Base-by-base conservation (phyloP, 2,888 invertebrate species). In the Teleogryllus oceanicus region DNA sequence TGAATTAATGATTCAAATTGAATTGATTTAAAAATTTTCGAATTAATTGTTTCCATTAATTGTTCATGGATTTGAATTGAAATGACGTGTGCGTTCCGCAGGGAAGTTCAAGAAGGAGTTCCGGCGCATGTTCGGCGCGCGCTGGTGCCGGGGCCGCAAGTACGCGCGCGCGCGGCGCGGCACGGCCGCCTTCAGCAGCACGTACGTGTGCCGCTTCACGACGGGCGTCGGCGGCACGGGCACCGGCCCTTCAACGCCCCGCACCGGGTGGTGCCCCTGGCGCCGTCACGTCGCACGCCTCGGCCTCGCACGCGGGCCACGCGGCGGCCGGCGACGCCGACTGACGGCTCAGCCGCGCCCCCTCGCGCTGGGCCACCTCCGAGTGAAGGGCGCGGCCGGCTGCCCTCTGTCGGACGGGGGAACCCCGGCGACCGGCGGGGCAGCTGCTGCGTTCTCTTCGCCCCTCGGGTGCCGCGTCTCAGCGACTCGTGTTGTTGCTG, bases 21-120 rank as follows among this genome's bases (percentile, higher is more conserved):
- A 24, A 2, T 3, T 24, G 24, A 2, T 24, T n/a, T n/a, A n/a
- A n/a, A n/a, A n/a, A n/a, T n/a, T n/a, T n/a, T 24, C 24, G 24
- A 2, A 24, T 37, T 37, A 37, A 37, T 8, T 8, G 37, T 5
- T 37, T 37, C 37, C 5, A 37, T 8, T 0, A 37, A 1, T 37
- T 37, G 37, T 8, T 0, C 0, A 37, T 37, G 8, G 1, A 37
- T 8, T 37, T 37, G 5, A 5, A 37, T 37, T 5, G 8, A 37
- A 37, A 8, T 37, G 37, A 8, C 0, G 8, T 2, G 24, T 2
- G 24, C 37, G 8, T 5, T 37, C 37, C 37, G 11, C 85, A 89
- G 89, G 88, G 11, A 88, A 88, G 85, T 89, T 88, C 84, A 87
- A 88, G 4, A 87, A 87, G 82, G 88, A 88, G 83, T 89, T 89